These are phyloP conservation scores for Rhizoglyphus robini DNA, from an alignment of 1,140 invertebrate species.

Conservation along the genomic window DNA sequence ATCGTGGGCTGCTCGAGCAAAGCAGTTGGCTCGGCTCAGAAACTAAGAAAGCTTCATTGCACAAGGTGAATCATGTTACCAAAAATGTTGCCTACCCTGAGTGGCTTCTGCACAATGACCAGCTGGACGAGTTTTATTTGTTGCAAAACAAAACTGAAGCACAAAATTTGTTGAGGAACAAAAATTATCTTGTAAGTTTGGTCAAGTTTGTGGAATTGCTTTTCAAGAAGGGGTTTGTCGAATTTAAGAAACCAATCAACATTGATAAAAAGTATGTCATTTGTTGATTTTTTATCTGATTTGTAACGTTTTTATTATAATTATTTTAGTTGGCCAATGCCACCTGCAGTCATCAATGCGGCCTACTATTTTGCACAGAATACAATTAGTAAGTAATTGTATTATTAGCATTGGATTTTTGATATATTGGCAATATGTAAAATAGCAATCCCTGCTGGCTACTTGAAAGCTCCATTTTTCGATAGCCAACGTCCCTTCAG, in stretches of 20 bases:
- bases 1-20: constrained; percentile 32
- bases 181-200: not conserved
- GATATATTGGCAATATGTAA: not conserved
- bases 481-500: constrained; percentile 31
- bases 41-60: constrained; percentile 52
- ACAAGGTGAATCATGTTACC: constrained; percentile 32
- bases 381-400: constrained; percentile 23
- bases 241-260: not conserved
- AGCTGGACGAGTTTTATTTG: not conserved
- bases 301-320: no score
- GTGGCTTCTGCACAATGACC: constrained; percentile 37
- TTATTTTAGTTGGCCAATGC: constrained; percentile 19
- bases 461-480: constrained; percentile 34
- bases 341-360: constrained; percentile 35
- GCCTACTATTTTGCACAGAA: constrained; percentile 49
- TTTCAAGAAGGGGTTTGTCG: not conserved
- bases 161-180: not conserved
- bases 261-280: constrained; percentile 20
- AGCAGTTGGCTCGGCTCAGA: constrained; percentile 80
- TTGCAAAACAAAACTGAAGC: not conserved
- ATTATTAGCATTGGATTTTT: not conserved
- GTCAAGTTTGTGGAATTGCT: not conserved
- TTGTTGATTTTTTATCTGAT: no score
- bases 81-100: constrained; percentile 41
- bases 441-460: constrained; percentile 32